These are phyloP conservation scores for Pristionchus entomophagus DNA, from an alignment of 2,888 invertebrate species.

Conservation along the genomic window DNA sequence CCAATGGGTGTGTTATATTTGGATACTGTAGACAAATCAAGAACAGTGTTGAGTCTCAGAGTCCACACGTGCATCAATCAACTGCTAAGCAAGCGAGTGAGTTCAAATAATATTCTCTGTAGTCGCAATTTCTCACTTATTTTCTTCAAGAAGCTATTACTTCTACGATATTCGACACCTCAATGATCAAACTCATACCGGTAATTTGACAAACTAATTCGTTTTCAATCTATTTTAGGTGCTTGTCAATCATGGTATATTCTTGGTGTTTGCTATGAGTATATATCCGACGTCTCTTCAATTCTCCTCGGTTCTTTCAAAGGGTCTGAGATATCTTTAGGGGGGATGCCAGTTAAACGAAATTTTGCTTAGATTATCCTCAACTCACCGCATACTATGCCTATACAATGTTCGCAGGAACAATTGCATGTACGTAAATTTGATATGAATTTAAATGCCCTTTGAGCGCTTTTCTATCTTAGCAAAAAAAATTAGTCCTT, in stretches of 20 bases:
- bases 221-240: background rate
- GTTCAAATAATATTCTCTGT: no score
- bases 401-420: conserved; percentile 10
- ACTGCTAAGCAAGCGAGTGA: background rate
- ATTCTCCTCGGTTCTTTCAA: background rate
- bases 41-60: conserved; percentile 3
- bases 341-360: no score
- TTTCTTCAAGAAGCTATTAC: background rate
- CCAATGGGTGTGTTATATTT: no score
- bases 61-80: background rate
- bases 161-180: background rate
- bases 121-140: background rate
- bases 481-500: background rate
- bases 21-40: background rate
- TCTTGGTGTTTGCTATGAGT: background rate
- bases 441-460: no score
- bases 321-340: background rate
- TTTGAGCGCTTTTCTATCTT: no score
- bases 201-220: background rate
- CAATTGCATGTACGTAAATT: background rate
- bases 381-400: conserved; percentile 19
- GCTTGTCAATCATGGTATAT: background rate
- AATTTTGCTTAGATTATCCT: background rate
- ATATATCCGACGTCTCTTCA: conserved; percentile 32
- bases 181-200: conserved; percentile 9